Evolutionary conservation across 2,888 invertebrate genomes (phyloP), one percentile per base, ranked within the genome.

Genomic region (Idaea straminata): DNA sequence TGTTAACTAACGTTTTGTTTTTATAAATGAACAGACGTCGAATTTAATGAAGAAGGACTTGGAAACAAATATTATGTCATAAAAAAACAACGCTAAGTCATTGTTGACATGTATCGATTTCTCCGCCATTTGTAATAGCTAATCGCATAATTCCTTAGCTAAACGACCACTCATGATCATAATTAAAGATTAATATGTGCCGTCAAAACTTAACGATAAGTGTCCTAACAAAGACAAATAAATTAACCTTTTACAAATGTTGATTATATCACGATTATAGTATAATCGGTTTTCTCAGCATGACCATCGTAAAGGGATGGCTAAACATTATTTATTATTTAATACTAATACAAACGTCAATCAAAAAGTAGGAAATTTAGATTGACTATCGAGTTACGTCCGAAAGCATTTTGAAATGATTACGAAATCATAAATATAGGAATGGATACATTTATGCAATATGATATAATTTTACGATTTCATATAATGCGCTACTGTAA

Each of bases 231-330:
- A 47, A 47, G 13, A 47, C 47, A 47, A 47, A 47, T 47, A 47
- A 47, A 47, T 47, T 47, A 47, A 47, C 67, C 62, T 62, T 74
- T 74, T 71, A 34, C 38, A 57, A 62, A 57, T 61, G 76, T 75
- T 70, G 72, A 76, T 84, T 79, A 78, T 77, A 71, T 80, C 78
- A 79, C 72, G 74, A 73, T 47, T 47, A 77, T 78, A 81, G 80
- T 79, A 82, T 85, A 88, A 86, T 87, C 83, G 82, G 79, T 82
- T 83, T 83, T 83, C 77, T 79, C 75, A 77, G 80, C 80, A 75
- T 83, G 85, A 84, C 80, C 82, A 25, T 76, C 75, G 69, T 73
- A 69, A 78, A 79, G 81, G 80, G 80, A 81, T 80, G 76, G 73
- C 66, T 69, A 69, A 74, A 77, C 66, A 71, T 78, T 82, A 84